Conservation (phyloP, 2,888 invertebrate species). For the Eupithecia subfuscata region DNA sequence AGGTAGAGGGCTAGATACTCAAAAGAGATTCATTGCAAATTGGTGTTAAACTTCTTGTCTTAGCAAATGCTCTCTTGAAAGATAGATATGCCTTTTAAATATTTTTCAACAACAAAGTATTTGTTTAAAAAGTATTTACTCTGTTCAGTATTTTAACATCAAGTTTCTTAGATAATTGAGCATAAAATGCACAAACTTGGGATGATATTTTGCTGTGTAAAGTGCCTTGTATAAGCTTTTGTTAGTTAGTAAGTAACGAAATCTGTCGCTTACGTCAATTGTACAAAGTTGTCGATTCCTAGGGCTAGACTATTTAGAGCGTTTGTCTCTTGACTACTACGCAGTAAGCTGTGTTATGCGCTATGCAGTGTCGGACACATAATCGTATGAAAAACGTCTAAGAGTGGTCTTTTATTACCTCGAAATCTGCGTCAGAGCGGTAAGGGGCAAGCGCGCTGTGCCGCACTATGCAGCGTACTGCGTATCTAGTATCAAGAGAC, state of each 20-base stretch:
- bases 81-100: background rate
- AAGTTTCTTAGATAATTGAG: conserved; percentile 27
- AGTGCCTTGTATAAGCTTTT: conserved; percentile 2
- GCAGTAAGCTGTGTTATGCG: no score
- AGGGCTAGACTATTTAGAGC: no score
- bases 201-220: background rate
- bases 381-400: no score
- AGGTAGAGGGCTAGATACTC: background rate
- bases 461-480: no score
- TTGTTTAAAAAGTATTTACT: conserved; percentile 19
- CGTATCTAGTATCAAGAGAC: no score
- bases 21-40: background rate
- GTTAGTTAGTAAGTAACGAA: background rate
- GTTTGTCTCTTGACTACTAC: no score
- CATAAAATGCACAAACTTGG: conserved; percentile 40
- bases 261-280: background rate
- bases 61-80: background rate
- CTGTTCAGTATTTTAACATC: conserved; percentile 24
- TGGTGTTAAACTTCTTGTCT: background rate
- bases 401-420: no score
- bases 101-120: conserved; percentile 15
- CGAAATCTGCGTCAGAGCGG: no score
- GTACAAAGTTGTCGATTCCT: background rate
- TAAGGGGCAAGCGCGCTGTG: no score
- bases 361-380: no score